Evolutionary conservation across 2,888 invertebrate species (phyloP), one percentile per base, ranked within the genome.

Genomic region (Vannuccia rotundouncinata): DNA sequence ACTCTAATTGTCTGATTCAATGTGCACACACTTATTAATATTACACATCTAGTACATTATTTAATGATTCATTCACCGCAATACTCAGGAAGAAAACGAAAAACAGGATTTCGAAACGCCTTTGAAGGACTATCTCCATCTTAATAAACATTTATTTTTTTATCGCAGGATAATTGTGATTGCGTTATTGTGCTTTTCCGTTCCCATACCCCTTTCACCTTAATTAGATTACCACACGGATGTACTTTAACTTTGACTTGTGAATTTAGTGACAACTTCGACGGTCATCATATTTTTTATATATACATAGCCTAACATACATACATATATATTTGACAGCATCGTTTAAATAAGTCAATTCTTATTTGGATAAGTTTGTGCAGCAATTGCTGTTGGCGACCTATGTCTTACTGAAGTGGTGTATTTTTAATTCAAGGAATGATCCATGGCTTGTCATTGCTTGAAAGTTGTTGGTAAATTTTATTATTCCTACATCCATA

Each of bases 381-480:
- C 17, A 10, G 45, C 10, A 5, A 45, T 5, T 17, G 45, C 45
- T 10, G 5, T 17, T 45, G 45, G 17, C 45, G 45, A 10, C 17
- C 17, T 45, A 10, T 45, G 17, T 45, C 17, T 45, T 45, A 5
- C 45, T 45, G 45, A 17, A 45, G 5, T 45, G 45, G 17, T 45
- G 45, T 45, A 10, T 45, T 45, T n/a, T n/a, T n/a, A n/a, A n/a
- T n/a, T n/a, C n/a, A n/a, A n/a, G n/a, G n/a, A n/a, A n/a, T n/a
- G n/a, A n/a, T n/a, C n/a, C n/a, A 66, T 66, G 66, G 66, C 66
- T 5, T 66, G 66, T 22, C 66, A 66, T 22, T 66, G 66, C 22
- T 13, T 66, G 25, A 66, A 66, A 66, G 22, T 66, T n/a, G 25
- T n/a, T 22, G 66, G 66, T 66, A 66, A 66, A 66, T 66, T 5